Base-by-base conservation (phyloP, 2,797 vertebrate species). In the Sus cebifrons region DNA sequence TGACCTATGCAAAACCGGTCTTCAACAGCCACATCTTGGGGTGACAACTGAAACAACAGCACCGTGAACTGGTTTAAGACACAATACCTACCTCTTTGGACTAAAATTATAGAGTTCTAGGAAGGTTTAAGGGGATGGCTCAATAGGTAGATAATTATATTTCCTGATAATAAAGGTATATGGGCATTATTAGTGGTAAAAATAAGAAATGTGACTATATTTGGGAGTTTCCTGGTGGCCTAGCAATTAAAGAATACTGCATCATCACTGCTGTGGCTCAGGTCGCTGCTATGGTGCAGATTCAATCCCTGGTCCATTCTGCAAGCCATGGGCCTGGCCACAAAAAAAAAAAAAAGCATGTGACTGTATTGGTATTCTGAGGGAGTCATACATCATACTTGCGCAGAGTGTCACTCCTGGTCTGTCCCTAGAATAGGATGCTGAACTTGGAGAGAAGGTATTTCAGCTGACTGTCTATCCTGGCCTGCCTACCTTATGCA, bases 21-120 rank as follows among this genome's bases (percentile, higher is more conserved):
- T 78, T 60, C 58, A 44, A 52, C 25, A 65, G 88, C 13, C 60
- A 25, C 71, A 56, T 81, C 85, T 77, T 87, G 93, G 92, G 95
- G 93, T 4, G 2, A 14, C 0, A 32, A 58, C n/a, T 4, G 81
- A 86, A 96, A 90, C 79, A 84, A 29, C 65, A 25, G 29, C 1
- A 15, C 21, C 4, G 17, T n/a, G 21, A 56, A 1, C 15, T 2
- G 52, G 6, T 11, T 74, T 62, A 16, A 23, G 54, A 11, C 8
- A 8, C 36, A 71, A 12, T 16, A n/a, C 44, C 36, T 49, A 82
- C 36, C 36, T 81, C 90, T 83, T 62, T 67, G 32, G 58, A 77
- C 85, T 27, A 25, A 60, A 36, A 54, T 54, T 71, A 74, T 44
- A 64, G 25, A 29, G 49, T 67, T 91, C 49, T 89, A 23, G 75